phyloP scores from a whole-genome alignment of 2,888 invertebrate species.

The Aspidapion aeneum region DNA sequence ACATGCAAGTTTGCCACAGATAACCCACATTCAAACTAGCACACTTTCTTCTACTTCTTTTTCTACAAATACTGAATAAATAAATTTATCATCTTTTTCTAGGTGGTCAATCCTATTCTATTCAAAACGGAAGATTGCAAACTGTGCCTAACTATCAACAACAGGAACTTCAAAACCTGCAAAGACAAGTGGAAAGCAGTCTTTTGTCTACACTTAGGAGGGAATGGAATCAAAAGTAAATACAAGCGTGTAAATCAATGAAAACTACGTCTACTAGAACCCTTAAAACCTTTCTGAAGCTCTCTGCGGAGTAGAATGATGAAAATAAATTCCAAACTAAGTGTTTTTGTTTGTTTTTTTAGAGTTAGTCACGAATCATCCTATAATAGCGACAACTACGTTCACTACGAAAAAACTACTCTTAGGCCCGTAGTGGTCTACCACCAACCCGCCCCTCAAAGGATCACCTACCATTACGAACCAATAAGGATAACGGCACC shows the following conservation, averaged over 20 bases:
- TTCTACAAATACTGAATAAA: no score
- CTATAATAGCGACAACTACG: not conserved
- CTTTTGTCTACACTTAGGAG: conserved; percentile 35
- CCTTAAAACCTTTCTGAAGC: no score
- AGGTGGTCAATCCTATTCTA: conserved; percentile 36
- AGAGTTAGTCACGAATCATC: not conserved
- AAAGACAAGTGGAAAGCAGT: conserved; percentile 37
- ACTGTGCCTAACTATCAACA: conserved; percentile 39
- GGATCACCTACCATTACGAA: conserved; percentile 9
- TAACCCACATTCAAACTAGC: no score
- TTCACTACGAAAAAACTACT: not conserved
- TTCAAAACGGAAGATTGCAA: conserved; percentile 33
- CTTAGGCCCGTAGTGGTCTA: not conserved
- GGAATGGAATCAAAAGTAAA: conserved; percentile 25
- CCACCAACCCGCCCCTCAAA: not conserved
- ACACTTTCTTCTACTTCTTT: no score
- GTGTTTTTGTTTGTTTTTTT: not conserved
- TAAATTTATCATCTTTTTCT: not conserved
- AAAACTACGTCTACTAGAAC: no score
- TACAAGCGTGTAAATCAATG: conserved; percentile 10
- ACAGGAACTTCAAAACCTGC: conserved; percentile 39
- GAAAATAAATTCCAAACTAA: no score
- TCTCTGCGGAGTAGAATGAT: no score
- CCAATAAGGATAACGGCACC: conserved; percentile 11
- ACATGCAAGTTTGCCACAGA: no score